phyloP scores from a whole-genome alignment of 2,888 invertebrate species.

The Athalia rosae region DNA sequence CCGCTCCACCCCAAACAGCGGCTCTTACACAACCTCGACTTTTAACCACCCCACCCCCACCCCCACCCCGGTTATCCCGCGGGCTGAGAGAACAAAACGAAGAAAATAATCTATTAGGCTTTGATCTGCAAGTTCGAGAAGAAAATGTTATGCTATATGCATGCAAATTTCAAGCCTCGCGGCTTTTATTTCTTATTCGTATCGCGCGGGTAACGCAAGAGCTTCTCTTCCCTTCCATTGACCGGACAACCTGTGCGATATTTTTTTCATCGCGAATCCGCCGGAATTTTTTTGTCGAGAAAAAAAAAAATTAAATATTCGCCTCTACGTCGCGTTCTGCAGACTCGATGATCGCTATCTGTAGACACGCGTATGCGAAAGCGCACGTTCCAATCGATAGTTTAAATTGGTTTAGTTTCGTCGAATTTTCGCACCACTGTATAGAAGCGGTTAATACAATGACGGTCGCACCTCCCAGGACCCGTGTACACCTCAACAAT shows the following conservation, averaged over 20 bases:
- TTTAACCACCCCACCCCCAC: too few relatives aligned
- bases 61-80: too few relatives aligned
- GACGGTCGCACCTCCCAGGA: background rate
- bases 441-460: background rate
- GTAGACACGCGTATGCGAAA: too few relatives aligned
- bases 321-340: background rate
- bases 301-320: background rate
- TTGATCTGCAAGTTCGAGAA: background rate
- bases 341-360: background rate
- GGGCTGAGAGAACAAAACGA: background rate
- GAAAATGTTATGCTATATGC: background rate
- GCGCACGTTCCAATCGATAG: slow-evolving; percentile 12
- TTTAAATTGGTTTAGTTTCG: slow-evolving; percentile 42
- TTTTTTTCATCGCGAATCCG: too few relatives aligned
- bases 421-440: slow-evolving; percentile 7
- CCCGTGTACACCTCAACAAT: too few relatives aligned
- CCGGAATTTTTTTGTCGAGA: background rate
- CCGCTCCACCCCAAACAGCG: background rate
- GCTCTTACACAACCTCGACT: too few relatives aligned
- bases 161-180: background rate
- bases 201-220: too few relatives aligned
- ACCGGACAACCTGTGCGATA: too few relatives aligned
- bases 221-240: too few relatives aligned
- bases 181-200: too few relatives aligned
- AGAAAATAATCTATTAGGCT: slow-evolving; percentile 5